Evolutionary conservation across 2,113 vertebrate genomes (phyloP).

Genomic region (Tonatia bakeri): DNA sequence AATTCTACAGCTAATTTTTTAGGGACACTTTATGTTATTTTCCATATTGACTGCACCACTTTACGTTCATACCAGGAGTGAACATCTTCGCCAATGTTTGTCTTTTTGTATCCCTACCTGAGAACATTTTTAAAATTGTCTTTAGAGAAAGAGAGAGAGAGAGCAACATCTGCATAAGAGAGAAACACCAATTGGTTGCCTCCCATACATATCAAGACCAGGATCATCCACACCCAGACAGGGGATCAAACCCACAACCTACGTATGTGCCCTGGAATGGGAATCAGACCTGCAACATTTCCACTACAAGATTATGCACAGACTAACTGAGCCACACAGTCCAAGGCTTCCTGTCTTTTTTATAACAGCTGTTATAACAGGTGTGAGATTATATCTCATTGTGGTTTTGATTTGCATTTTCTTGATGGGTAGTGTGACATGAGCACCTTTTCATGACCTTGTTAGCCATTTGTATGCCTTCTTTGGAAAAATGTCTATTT

Average conservation of each 20-base stretch:
- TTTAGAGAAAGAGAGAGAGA: no score
- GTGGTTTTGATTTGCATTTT: not conserved
- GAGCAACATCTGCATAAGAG: no score
- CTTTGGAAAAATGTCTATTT: not conserved
- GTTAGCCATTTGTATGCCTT: not conserved
- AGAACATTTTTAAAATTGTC: no score
- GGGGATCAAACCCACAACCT: no score
- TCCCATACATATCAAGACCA: no score
- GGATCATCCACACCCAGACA: no score
- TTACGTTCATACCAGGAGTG: not conserved
- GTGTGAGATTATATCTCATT: not conserved
- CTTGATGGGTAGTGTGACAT: not conserved
- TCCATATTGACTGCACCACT: not conserved
- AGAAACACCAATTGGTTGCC: no score
- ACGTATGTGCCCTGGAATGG: no score
- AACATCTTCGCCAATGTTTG: not conserved
- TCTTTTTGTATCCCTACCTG: not conserved
- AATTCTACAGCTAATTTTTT: not conserved
- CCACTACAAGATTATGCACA: no score
- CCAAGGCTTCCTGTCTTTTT: not conserved
- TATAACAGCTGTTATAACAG: not conserved
- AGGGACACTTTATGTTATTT: not conserved
- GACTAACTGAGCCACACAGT: no score
- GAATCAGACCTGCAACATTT: no score
- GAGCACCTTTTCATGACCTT: not conserved